Evolutionary conservation across 2,797 vertebrate species (phyloP), one percentile per base, ranked within the genome.

Genomic region (Rachycentron canadum): DNA sequence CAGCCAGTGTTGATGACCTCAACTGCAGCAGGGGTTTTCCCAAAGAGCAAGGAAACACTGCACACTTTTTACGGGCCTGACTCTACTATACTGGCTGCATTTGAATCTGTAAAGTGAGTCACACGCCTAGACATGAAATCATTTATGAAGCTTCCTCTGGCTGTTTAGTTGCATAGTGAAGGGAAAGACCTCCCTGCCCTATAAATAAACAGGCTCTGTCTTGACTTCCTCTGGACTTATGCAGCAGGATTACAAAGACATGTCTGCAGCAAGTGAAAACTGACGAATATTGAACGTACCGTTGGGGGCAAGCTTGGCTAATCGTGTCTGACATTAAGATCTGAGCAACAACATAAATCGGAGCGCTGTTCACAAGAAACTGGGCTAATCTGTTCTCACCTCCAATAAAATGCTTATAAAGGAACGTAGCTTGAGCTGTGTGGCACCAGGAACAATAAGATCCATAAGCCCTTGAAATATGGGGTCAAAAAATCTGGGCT

Each of bases 191-290:
- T 87, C 79, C 81, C 70, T 78, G 76, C 59, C 81, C 79, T 70
- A 82, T 85, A 92, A 92, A 93, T 91, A 92, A 92, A 91, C 88
- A 87, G 49, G 5, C 73, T 81, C 69, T 74, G 73, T 81, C 66
- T 69, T 5, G 41, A 86, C 89, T 93, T 93, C 92, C 92, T 91
- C 75, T 78, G 67, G 49, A 19, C 65, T 62, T 64, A 55, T 61
- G 64, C 78, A 82, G 47, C 62, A 40, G 55, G 36, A 79, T 68
- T 66, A 80, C 82, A 79, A 81, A 63, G 72, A n/a, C 12, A 52
- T 0, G 52, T 77, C 75, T 69, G 61, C 80, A 23, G 69, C 19
- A 5, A 5, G 36, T 32, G 21, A 62, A 62, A 65, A 78, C 61
- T 2, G 49, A 70, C 79, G 73, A 79, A 64, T 76, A 47, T 82